Percentiles rank a stretch among this genome's conserved stretches.
Conservation (phyloP, 2,797 vertebrate genomes). For the Intellagama lesueurii region DNA sequence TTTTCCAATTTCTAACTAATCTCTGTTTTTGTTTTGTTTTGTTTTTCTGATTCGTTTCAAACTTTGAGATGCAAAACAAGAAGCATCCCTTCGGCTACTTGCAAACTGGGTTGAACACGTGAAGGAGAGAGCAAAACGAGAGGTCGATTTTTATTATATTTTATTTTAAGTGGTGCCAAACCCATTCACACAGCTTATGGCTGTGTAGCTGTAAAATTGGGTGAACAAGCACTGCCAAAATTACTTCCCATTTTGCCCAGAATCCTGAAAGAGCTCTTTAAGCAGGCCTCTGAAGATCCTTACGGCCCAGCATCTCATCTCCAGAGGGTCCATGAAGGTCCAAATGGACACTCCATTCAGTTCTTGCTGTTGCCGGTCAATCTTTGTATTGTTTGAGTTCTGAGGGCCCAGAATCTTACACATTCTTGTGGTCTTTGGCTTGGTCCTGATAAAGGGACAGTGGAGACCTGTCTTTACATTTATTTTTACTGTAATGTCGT, state of each 20-base stretch:
- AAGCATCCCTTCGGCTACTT: background rate
- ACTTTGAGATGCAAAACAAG: background rate
- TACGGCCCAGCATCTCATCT: no score
- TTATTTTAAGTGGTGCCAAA: no score
- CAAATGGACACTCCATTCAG: background rate
- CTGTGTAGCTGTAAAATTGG: no score
- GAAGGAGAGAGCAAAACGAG: background rate
- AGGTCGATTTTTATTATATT: no score
- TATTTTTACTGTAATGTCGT: background rate
- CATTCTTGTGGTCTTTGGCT: background rate
- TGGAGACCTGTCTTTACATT: background rate
- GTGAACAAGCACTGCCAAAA: no score
- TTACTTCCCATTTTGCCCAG: no score
- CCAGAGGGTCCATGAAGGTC: no score
- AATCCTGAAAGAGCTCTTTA: background rate
- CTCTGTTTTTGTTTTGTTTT: background rate
- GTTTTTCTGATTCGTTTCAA: background rate
- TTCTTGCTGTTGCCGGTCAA: background rate
- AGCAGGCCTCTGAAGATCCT: no score
- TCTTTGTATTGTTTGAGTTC: background rate
- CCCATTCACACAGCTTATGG: background rate
- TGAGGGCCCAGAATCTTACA: no score
- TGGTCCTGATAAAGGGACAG: background rate
- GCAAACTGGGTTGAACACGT: background rate
- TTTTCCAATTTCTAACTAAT: background rate